These are phyloP conservation scores for Alsophila aescularia DNA, from an alignment of 2,888 invertebrate genomes.

Conservation along the genomic window DNA sequence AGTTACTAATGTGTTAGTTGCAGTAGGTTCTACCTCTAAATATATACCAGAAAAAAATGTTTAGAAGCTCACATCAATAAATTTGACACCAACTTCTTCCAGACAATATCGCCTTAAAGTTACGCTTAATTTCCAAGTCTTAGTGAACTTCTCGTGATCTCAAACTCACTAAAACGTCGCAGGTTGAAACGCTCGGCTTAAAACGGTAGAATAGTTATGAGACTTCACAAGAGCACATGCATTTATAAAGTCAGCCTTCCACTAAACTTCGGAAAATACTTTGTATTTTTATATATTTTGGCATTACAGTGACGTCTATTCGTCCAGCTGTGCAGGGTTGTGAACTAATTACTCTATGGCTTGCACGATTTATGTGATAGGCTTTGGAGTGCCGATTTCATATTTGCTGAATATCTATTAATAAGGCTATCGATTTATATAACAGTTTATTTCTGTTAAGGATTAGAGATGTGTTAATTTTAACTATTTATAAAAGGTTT, in stretches of 20 bases:
- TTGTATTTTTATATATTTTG: conserved; percentile 49
- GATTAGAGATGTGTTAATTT: too few relatives aligned
- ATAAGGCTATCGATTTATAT: conserved; percentile 34
- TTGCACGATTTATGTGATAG: conserved; percentile 51
- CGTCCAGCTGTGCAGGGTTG: conserved; percentile 72
- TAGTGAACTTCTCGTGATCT: conserved; percentile 7
- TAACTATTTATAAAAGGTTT: too few relatives aligned
- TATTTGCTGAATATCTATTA: conserved; percentile 40
- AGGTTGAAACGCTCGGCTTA: conserved; percentile 9
- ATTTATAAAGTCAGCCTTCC: conserved; percentile 52
- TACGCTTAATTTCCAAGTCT: background rate
- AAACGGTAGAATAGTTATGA: conserved; percentile 10
- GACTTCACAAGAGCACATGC: conserved; percentile 41
- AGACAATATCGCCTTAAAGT: background rate
- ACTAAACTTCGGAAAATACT: conserved; percentile 59
- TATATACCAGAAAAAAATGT: background rate
- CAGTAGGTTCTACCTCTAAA: conserved; percentile 3
- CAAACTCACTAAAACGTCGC: conserved; percentile 32
- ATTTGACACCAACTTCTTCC: background rate
- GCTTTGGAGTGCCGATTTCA: conserved; percentile 27
- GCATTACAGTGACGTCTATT: conserved; percentile 63
- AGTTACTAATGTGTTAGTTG: background rate
- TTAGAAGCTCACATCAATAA: background rate
- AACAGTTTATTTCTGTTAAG: background rate
- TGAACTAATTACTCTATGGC: conserved; percentile 64